Conservation (phyloP, 2,888 invertebrate species). For the Cephus pygmeus region DNA sequence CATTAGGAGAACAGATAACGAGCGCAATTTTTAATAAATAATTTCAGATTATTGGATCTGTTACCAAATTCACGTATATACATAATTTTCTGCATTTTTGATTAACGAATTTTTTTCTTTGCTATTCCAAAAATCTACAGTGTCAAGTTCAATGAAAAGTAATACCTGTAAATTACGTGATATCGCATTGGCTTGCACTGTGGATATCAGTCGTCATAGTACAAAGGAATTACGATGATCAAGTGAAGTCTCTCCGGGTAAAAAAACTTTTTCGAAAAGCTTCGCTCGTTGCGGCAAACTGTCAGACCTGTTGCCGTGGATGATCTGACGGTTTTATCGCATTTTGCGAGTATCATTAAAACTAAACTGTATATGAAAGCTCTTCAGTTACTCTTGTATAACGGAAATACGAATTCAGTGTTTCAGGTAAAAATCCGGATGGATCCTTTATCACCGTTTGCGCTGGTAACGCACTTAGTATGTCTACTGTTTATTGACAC, state of each 20-base stretch:
- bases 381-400: background rate
- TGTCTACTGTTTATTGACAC: background rate
- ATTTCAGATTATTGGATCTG: background rate
- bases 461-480: background rate
- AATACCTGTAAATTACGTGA: conserved; percentile 45
- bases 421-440: background rate
- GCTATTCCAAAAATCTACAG: background rate
- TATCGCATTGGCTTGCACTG: conserved; percentile 43
- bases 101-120: background rate
- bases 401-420: background rate
- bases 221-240: conserved; percentile 2
- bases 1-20: background rate
- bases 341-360: background rate
- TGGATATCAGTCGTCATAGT: conserved; percentile 42
- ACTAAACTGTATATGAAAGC: background rate
- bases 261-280: background rate
- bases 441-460: background rate
- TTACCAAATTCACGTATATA: background rate
- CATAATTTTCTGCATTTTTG: too few relatives aligned
- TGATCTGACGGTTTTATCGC: background rate
- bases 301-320: background rate
- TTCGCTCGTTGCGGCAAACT: background rate
- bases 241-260: conserved; percentile 1
- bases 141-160: background rate
- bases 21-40: background rate